A percentile compares a stretch with the other conserved stretches of the same genome.
Evolutionary conservation across 2,888 invertebrate species (phyloP).

Genomic region (Brachylomia viminalis): DNA sequence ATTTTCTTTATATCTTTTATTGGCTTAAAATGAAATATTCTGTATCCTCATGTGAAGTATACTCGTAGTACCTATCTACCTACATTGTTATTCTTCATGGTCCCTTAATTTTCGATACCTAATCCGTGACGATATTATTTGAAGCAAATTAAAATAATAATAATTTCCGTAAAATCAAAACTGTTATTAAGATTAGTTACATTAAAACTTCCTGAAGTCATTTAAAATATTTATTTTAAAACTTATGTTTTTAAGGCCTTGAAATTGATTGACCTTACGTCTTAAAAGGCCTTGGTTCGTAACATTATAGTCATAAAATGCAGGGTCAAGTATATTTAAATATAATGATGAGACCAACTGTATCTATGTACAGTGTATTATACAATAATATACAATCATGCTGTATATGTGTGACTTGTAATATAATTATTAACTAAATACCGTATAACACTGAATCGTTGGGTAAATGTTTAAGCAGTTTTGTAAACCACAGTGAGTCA

Average conservation of each 20-base stretch:
- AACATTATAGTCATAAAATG: constrained; percentile 53
- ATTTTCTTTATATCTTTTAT: neutral
- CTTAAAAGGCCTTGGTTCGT: constrained; percentile 49
- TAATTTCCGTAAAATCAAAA: constrained; percentile 30
- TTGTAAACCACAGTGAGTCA: constrained; percentile 11
- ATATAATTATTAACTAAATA: constrained; percentile 23
- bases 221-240: constrained; percentile 30
- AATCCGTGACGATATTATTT: constrained; percentile 25
- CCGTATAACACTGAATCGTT: constrained; percentile 16
- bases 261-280: constrained; percentile 39
- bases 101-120: constrained; percentile 1
- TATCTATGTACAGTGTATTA: constrained; percentile 17
- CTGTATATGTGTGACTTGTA: neutral
- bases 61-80: too few species aligned
- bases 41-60: neutral
- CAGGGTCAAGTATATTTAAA: constrained; percentile 49
- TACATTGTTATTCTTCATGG: neutral
- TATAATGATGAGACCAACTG: constrained; percentile 40
- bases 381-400: constrained; percentile 5
- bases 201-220: constrained; percentile 60
- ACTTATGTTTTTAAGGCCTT: constrained; percentile 42
- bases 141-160: constrained; percentile 19
- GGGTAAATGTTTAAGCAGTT: constrained; percentile 32
- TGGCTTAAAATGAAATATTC: neutral
- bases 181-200: constrained; percentile 40